phyloP scores from a whole-genome alignment of 2,797 vertebrate genomes.

The Brachymystax lenok region DNA sequence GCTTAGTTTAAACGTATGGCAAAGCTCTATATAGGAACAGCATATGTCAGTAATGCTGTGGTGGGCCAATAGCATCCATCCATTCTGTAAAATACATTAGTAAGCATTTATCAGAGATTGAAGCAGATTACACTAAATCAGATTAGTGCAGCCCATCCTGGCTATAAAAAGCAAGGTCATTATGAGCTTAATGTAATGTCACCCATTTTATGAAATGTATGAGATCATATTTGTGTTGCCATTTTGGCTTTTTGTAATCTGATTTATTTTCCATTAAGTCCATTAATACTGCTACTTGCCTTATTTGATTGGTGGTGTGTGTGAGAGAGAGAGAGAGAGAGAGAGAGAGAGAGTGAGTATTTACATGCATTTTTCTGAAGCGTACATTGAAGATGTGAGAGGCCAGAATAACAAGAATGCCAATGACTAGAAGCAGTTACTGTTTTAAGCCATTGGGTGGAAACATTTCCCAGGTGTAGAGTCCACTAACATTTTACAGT shows the following conservation, averaged over 20 bases:
- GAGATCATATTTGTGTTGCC: slow-evolving; percentile 51
- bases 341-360: no score
- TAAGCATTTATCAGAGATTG: slow-evolving; percentile 83
- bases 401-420: neutral
- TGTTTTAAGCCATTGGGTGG: slow-evolving; percentile 1
- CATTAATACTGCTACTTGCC: slow-evolving; percentile 60
- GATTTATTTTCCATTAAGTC: slow-evolving; percentile 65
- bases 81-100: slow-evolving; percentile 70
- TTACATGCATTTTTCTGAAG: neutral
- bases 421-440: neutral
- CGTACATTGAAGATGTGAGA: neutral
- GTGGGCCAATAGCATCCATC: slow-evolving; percentile 58
- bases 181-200: slow-evolving; percentile 74
- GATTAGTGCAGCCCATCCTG: slow-evolving; percentile 76
- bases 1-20: neutral
- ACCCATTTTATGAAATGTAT: slow-evolving; percentile 69
- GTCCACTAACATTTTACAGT: neutral
- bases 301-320: slow-evolving; percentile 13
- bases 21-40: slow-evolving; percentile 7
- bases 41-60: slow-evolving; percentile 51
- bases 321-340: neutral
- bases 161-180: slow-evolving; percentile 83
- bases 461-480: slow-evolving; percentile 3
- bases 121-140: slow-evolving; percentile 81
- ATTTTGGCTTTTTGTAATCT: slow-evolving; percentile 72